Evolutionary conservation across 2,113 vertebrate genomes (phyloP).

Genomic region (Choloepus hoffmanni): DNA sequence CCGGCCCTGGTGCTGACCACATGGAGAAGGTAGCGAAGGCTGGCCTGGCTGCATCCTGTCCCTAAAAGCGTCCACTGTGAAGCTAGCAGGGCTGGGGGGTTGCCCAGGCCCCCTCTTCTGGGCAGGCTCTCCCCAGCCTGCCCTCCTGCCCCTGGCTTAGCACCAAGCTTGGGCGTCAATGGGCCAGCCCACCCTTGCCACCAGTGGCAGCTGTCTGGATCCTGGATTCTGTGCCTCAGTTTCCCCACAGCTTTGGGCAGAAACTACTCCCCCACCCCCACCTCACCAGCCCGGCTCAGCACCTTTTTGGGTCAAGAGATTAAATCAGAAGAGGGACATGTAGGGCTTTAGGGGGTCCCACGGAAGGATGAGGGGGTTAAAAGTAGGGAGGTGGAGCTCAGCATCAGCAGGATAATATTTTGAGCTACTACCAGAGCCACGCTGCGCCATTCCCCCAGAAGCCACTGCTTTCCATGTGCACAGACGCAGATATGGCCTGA

Average conservation of each 20-base stretch:
- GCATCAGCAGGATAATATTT: background rate
- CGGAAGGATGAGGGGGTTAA: background rate
- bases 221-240: background rate
- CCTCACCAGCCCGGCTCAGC: too few relatives aligned
- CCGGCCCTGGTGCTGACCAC: background rate
- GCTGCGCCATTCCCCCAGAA: background rate
- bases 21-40: background rate
- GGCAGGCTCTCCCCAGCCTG: background rate
- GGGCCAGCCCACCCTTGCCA: fast-evolving
- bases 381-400: background rate
- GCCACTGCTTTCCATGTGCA: background rate
- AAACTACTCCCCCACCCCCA: fast-evolving
- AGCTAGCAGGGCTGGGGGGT: background rate
- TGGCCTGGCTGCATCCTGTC: background rate
- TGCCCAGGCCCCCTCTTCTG: background rate
- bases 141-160: background rate
- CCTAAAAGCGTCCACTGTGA: background rate
- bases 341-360: background rate
- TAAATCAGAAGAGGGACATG: background rate
- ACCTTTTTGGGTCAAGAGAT: background rate
- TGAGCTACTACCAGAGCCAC: background rate
- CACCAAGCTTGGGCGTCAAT: fast-evolving
- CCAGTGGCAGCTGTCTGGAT: background rate
- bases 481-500: background rate
- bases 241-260: background rate